These are phyloP conservation scores for Chamaea fasciata DNA, from an alignment of 2,113 vertebrate genomes.

Conservation along the genomic window DNA sequence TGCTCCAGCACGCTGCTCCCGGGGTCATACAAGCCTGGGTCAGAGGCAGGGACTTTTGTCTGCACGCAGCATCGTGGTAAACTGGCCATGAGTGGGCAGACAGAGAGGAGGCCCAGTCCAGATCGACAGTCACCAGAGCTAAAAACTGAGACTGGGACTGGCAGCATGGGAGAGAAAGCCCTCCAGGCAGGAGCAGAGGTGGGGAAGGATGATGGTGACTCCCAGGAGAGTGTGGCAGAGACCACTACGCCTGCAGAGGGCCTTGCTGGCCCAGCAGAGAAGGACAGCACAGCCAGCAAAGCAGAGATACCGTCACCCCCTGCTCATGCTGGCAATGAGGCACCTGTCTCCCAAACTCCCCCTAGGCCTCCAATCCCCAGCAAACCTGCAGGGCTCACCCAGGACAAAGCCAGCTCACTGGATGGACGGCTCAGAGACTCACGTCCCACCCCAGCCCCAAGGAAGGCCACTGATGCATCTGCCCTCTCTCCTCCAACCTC, in stretches of 20 bases:
- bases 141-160: neutral
- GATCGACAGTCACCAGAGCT: constrained; percentile 37
- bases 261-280: neutral
- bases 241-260: neutral
- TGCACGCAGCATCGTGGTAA: constrained; percentile 82
- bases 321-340: neutral
- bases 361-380: constrained; percentile 65
- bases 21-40: constrained; percentile 83
- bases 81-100: constrained; percentile 59
- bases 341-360: neutral
- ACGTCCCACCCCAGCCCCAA: constrained; percentile 73
- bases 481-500: constrained; percentile 16
- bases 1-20: constrained; percentile 91
- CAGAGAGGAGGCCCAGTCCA: constrained; percentile 40
- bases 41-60: constrained; percentile 81
- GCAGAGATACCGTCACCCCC: neutral
- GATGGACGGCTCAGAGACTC: constrained; percentile 7
- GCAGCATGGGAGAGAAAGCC: neutral
- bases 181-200: neutral
- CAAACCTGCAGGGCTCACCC: constrained; percentile 37
- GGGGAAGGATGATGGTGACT: neutral
- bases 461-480: constrained; percentile 39
- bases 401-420: constrained; percentile 40
- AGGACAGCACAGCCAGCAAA: neutral
- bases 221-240: neutral